Evolutionary conservation across 2,113 vertebrate species (phyloP), one percentile per base, ranked within the genome.

Genomic region (Siniperca chuatsi): DNA sequence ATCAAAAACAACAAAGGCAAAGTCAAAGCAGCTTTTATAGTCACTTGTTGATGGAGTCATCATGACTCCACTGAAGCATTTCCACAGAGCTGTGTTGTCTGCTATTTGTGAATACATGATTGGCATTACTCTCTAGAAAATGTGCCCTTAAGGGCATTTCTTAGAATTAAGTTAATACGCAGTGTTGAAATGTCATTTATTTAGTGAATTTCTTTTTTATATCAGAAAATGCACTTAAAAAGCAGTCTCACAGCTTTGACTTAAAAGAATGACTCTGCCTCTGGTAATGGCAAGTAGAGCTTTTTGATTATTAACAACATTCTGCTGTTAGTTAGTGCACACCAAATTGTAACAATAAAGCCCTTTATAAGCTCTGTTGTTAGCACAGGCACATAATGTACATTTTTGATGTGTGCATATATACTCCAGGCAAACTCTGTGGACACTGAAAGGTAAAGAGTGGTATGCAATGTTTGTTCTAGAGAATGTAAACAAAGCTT

Each of bases 201-300:
- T 85, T 42, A 40, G 35, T 48, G 10, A 62, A 81, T 77, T 77
- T 79, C 20, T 71, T 83, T 81, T 76, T 80, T 55, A 89, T 81
- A 57, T 57, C 5, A 67, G 48, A 70, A 77, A 80, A 83, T 50
- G 58, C 64, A 81, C 72, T 81, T 86, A 44, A 84, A 87, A 89
- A 75, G 66, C 75, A 25, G 40, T 25, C 50, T 75, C 42, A 46
- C 13, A 52, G 70, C 79, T 89, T 64, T 55, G 55, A 75, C 78
- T 70, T 82, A 79, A 85, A 81, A 78, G 37, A 80, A 70, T 72
- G 58, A 80, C 86, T 75, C 42, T 81, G 82, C 82, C 87, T 89
- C 64, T 67, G 79, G 84, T 66, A 80, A 83, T 77, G 81, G 69
- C 71, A 78, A 82, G 79, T 66, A 8, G 44, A 82, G 82, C 69